Conservation (phyloP, 2,888 invertebrate species). For the Alviniconcha strummeri region DNA sequence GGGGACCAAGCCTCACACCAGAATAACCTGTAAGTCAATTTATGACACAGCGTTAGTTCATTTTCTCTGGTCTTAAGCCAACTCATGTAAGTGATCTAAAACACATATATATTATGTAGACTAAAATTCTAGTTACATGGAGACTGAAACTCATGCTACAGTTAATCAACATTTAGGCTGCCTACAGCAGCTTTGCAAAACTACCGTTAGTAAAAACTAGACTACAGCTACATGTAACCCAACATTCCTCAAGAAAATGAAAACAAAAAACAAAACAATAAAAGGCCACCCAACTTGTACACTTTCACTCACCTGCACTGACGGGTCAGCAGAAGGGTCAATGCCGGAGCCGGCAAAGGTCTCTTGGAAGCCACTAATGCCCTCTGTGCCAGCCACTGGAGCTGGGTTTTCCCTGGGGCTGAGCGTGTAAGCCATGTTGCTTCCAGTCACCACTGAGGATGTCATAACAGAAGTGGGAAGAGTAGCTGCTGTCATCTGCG, state of each 20-base stretch:
- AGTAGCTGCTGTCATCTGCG: constrained; percentile 50
- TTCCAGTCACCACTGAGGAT: constrained; percentile 59
- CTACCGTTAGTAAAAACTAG: background rate
- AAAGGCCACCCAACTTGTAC: background rate
- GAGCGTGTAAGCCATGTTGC: constrained; percentile 51
- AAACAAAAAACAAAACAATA: background rate
- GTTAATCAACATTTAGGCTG: no score
- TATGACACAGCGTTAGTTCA: no score
- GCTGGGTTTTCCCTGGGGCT: constrained; percentile 12
- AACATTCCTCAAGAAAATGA: background rate
- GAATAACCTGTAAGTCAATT: no score
- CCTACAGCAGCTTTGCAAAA: no score
- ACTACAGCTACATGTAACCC: constrained; percentile 2
- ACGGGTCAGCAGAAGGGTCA: constrained; percentile 44
- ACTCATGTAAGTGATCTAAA: no score
- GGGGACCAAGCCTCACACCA: no score
- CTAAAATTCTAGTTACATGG: no score
- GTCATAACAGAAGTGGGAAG: constrained; percentile 55
- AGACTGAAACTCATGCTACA: no score
- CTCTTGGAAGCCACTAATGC: constrained; percentile 50
- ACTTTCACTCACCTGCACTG: constrained; percentile 33
- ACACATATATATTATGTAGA: no score
- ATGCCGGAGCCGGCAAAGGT: constrained; percentile 57
- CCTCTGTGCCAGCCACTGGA: constrained; percentile 28
- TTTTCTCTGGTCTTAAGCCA: no score